These are phyloP conservation scores for Palythoa grandis DNA, from an alignment of 92 coral and sea anemone genomes.

Conservation along the genomic window DNA sequence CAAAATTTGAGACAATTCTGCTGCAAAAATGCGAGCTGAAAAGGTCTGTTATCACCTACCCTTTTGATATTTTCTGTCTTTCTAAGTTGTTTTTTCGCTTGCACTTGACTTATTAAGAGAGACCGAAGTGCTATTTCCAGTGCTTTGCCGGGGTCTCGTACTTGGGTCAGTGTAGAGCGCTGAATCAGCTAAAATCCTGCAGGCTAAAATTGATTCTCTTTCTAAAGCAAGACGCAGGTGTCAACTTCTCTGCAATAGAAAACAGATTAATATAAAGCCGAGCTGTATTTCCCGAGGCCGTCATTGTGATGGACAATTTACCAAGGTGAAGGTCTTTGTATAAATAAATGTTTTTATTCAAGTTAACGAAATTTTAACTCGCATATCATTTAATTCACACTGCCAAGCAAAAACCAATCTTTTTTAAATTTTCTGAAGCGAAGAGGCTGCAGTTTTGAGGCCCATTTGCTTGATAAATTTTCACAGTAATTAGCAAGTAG, in stretches of 20 bases:
- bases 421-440: neutral
- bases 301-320: neutral
- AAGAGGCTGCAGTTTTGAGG: neutral
- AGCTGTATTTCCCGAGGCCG: no score
- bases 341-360: no score
- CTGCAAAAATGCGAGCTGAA: neutral
- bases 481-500: constrained; percentile 3
- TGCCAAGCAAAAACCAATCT: neutral
- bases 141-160: neutral
- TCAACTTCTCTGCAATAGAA: neutral
- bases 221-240: neutral
- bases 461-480: neutral
- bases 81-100: neutral
- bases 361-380: no score
- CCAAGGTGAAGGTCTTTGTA: neutral
- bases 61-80: neutral
- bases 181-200: constrained; percentile 16
- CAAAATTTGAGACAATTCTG: neutral
- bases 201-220: neutral
- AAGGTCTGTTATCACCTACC: neutral
- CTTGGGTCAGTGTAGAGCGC: neutral
- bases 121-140: neutral
- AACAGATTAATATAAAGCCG: neutral
- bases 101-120: neutral
- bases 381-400: neutral